Evolutionary conservation across 1,140 invertebrate genomes (phyloP).

Genomic region (Lepidurus packardi): DNA sequence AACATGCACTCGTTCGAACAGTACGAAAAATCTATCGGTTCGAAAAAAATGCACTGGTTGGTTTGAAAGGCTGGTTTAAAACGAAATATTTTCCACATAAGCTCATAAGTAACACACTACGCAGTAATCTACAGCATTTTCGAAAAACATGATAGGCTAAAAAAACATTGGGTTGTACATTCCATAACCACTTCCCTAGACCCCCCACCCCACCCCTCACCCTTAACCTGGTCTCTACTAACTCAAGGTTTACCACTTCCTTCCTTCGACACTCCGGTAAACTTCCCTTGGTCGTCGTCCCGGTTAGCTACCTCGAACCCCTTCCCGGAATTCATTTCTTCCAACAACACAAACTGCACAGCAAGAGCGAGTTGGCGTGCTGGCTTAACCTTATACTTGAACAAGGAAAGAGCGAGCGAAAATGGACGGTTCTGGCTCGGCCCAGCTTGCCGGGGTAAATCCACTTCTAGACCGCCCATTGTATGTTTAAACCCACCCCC

Average conservation of each 20-base stretch:
- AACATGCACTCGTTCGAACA: too few species aligned
- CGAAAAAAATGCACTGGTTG: too few species aligned
- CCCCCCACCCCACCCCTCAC: too few species aligned
- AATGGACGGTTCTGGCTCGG: neutral
- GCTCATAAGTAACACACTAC: too few species aligned
- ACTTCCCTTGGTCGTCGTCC: neutral
- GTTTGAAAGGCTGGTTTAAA: too few species aligned
- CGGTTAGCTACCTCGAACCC: neutral
- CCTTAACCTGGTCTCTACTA: neutral
- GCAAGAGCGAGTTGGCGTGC: neutral
- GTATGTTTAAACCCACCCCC: neutral
- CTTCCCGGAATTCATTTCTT: neutral
- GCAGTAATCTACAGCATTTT: too few species aligned
- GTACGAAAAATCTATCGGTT: too few species aligned
- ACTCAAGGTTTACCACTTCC: constrained; percentile 6
- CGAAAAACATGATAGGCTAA: neutral
- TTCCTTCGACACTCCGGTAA: neutral
- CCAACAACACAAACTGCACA: neutral
- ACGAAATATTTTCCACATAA: too few species aligned
- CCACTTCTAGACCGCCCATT: neutral
- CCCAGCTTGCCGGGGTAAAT: neutral
- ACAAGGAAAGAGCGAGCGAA: neutral
- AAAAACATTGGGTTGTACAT: neutral
- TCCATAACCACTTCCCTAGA: constrained; percentile 3
- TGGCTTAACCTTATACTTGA: neutral